Evolutionary conservation across 2,888 invertebrate genomes (phyloP), one percentile per base, ranked within the genome.

Genomic region (Caenorhabditis sp.): DNA sequence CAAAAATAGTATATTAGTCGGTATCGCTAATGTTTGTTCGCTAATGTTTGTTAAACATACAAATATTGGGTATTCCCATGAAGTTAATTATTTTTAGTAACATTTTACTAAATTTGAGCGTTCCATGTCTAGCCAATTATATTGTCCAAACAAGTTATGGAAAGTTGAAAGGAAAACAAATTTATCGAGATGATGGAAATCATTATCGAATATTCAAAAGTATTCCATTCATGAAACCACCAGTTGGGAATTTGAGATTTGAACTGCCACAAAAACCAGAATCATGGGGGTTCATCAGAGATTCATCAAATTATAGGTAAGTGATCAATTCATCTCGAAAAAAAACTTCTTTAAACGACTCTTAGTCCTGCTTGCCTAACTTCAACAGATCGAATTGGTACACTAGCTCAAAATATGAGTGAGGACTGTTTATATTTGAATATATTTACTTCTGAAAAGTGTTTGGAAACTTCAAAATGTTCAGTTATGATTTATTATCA

Each of bases 401-500:
- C 8, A 21, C 4, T 21, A 21, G 21, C 59, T 10, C 63, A 70
- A 43, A 23, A 59, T 17, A 67, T 60, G 1, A 68, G 62, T 49
- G 69, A 68, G 43, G 73, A 73, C 23, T 73, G 73, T 54, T 59
- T 73, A 1, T 69, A 69, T 31, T 14, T 73, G 5, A 73, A 73
- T 56, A 65, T 73, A 21, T 73, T 69, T 54, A 69, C 69, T 1
- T 63, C 66, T 23, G 60, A 65, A 10, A 12, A 49, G n/a, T 73
- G 73, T 36, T 43, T 73, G 59, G 20, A 14, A 36, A n/a, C 17
- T n/a, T 36, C 53, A 25, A 50, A 56, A 4, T 83, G 83, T 59
- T 72, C 81, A 1, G 76, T 83, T 3, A 63, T 82, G 5, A 69
- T 80, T 20, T 83, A 81, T 64, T 73, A 78, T 26, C 83, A 83